Evolutionary conservation across 2,797 vertebrate genomes (phyloP), one percentile per base, ranked within the genome.

Genomic region (Poecilia velifera): DNA sequence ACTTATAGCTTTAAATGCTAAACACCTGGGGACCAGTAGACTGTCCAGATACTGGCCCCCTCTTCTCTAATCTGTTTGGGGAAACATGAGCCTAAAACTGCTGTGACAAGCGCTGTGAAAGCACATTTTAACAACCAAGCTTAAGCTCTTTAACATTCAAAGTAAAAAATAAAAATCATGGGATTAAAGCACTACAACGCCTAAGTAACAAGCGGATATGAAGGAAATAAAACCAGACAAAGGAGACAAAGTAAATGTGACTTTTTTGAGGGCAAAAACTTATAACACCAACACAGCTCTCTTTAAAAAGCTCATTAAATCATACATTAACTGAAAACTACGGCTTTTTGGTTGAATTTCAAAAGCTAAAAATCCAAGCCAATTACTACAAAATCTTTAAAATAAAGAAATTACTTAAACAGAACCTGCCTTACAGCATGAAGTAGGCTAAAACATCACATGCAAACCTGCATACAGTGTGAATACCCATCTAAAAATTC

Each of bases 11-110:
- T 46, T 43, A 76, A 80, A 81, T 64, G 46, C 46, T 77, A 31
- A 76, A 74, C 82, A 68, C 79, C 71, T 57, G 82, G 5, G 36
- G 28, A 76, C 72, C 7, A 34, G 81, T 36, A 36, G 55, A 72
- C 16, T 22, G 14, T 76, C 57, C 47, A 34, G 3, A 49, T 28
- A 51, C 3, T 53, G 66, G 66, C 41, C 70, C 31, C 73, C 75
- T 31, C 76, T 53, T 22, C n/a, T 55, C 43, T 51, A 18, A 66
- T 62, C 39, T 36, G 12, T 70, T 81, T 41, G n/a, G n/a, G 64
- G 59, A 68, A 74, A 57, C 6, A 3, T 31, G 57, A 72, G 8
- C 31, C 46, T 68, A 1, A 46, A 28, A 49, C 62, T 28, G 57
- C 34, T 73, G 55, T 41, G 45, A 73, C n/a, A 73, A 66, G 79